Percentiles rank a stretch among this genome's conserved stretches.
These are phyloP conservation scores for Drosophila arawakana DNA, from an alignment of 1,140 invertebrate genomes.

Conservation along the genomic window DNA sequence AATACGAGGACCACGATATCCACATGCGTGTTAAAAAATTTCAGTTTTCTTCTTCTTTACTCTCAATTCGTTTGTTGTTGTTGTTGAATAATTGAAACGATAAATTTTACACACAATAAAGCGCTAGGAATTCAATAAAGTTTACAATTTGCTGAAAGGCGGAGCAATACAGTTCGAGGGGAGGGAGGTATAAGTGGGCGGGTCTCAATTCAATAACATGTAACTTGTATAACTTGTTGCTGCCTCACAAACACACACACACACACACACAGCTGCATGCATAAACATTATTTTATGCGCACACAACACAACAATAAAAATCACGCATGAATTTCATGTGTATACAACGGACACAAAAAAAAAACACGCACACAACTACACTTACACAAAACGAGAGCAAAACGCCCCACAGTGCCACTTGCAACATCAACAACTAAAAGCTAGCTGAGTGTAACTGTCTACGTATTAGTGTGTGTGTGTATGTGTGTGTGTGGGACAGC, in stretches of 20 bases:
- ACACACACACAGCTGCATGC: conserved; percentile 50
- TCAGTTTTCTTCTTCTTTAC: not conserved
- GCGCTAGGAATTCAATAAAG: conserved; percentile 76
- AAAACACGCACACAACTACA: too few relatives aligned
- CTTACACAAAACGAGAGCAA: conserved; percentile 4
- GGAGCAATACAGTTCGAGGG: conserved; percentile 30
- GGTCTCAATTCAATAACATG: conserved; percentile 51
- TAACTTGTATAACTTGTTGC: conserved; percentile 74
- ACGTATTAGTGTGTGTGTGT: not conserved
- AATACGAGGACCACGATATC: conserved; percentile 40
- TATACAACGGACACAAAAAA: conserved; percentile 50
- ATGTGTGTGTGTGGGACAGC: conserved; percentile 10
- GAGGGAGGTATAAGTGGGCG: not conserved
- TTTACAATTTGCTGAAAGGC: conserved; percentile 60
- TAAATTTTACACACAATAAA: conserved; percentile 81
- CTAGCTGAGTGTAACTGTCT: conserved; percentile 12
- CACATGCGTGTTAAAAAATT: conserved; percentile 38
- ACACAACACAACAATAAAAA: conserved; percentile 80
- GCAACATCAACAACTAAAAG: conserved; percentile 59
- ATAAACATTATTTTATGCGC: conserved; percentile 79
- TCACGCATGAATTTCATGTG: conserved; percentile 79
- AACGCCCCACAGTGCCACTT: conserved; percentile 57
- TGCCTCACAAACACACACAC: conserved; percentile 33
- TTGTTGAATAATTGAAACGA: conserved; percentile 74
- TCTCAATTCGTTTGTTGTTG: conserved; percentile 11